Evolutionary conservation across 2,113 vertebrate genomes (phyloP).

Genomic region (Chrysochloris asiatica): DNA sequence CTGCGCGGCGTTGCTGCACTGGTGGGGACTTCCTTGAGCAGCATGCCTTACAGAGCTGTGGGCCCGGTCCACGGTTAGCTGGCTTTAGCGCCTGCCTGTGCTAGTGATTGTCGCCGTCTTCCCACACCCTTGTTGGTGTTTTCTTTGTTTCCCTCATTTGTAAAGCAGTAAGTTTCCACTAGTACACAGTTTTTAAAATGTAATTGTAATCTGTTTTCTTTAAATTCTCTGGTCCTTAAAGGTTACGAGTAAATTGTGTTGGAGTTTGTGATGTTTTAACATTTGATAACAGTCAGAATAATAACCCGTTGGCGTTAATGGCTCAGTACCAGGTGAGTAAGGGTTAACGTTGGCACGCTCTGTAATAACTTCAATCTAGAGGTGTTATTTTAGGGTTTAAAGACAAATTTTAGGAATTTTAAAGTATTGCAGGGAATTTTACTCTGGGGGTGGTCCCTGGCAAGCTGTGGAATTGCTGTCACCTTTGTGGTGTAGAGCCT

Average conservation of each 20-base stretch:
- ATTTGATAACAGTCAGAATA: conserved; percentile 99
- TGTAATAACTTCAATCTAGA: too few species aligned
- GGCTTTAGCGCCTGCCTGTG: background rate
- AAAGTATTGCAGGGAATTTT: conserved; percentile 27
- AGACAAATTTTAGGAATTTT: conserved; percentile 50
- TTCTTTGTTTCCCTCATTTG: background rate
- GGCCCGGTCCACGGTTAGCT: background rate
- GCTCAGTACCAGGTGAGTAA: conserved; percentile 97
- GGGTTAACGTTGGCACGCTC: conserved; percentile 48
- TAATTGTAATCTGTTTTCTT: conserved; percentile 46
- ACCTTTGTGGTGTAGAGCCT: background rate
- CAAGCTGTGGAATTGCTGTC: background rate
- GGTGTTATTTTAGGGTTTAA: too few species aligned
- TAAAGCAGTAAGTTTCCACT: background rate
- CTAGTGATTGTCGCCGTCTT: background rate
- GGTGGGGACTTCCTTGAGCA: conserved; percentile 16
- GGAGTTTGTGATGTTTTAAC: conserved; percentile 99
- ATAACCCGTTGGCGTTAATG: conserved; percentile 98
- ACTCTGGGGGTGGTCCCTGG: conserved; percentile 20
- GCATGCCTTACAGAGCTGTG: background rate
- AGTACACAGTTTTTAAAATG: background rate
- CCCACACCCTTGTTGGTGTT: background rate
- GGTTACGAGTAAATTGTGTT: conserved; percentile 98
- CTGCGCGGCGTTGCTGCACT: background rate
- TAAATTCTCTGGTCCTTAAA: conserved; percentile 80